Evolutionary conservation across 1,140 invertebrate species (phyloP), one percentile per base, ranked within the genome.

Genomic region (Aricia agestis): DNA sequence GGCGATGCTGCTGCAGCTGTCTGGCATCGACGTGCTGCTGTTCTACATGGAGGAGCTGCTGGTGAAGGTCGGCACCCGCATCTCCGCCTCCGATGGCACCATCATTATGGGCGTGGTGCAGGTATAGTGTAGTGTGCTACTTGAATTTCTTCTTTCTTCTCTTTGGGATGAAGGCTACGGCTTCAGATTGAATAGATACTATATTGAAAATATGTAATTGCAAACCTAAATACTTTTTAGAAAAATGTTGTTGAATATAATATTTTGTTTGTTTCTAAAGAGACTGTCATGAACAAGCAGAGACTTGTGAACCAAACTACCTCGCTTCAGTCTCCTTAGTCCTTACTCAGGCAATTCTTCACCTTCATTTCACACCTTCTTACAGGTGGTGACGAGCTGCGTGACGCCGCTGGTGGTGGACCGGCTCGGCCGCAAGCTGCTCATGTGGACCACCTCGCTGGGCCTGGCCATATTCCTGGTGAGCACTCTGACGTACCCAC

Each of bases 21-120:
- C 95, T 0, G 97, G 97, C 9, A 96, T 96, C 72, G 97, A 97
- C 82, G 95, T 96, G 5, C 94, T 98, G 1, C 92, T 97, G 42
- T 97, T 97, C 86, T 97, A 96, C 81, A 95, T 96, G 72, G 93
- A 95, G 69, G 87, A 89, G 45, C 72, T 97, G 95, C 81, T 97
- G 94, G 79, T 77, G 79, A 70, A 93, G 91, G 72, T 94, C 93
- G 71, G 94, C 13, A 94, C 93, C 1, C 88, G 81, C 1, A 82
- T 97, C 0, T 87, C 94, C 2, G 91, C 94, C 0, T 92, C 93
- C 10, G 84, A 95, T 45, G 94, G 94, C 0, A 95, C 97, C 6
- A 97, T 98, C 66, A 94, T 97, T 25, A 94, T 98, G 76, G 97
- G 96, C 2, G 81, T 93, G 0, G 95, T 97, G 1, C 95, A 96